Conservation (phyloP, 2,113 vertebrate species). For the Raja brachyura region DNA sequence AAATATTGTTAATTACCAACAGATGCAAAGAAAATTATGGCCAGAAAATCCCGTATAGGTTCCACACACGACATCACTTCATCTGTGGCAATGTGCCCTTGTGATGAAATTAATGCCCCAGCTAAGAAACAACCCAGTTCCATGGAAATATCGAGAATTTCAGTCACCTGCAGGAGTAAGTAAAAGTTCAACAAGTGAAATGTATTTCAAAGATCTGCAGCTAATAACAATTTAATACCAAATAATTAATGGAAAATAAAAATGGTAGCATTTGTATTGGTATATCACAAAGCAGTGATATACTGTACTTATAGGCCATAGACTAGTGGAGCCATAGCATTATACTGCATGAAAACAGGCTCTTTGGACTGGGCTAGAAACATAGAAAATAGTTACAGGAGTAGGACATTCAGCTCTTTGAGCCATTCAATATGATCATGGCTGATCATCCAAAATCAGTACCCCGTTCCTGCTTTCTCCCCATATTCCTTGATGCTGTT, state of each 20-base stretch:
- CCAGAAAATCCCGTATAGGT: conserved; percentile 90
- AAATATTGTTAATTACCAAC: conserved; percentile 68
- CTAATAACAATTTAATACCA: neutral
- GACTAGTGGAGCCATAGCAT: neutral
- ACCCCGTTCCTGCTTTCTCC: too few species aligned
- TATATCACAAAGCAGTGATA: neutral
- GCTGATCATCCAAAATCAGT: too few species aligned
- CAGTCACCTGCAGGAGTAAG: conserved; percentile 68
- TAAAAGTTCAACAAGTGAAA: conserved; percentile 39
- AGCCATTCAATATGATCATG: too few species aligned
- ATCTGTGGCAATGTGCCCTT: conserved; percentile 81
- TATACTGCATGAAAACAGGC: neutral
- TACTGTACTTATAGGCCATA: neutral
- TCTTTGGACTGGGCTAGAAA: too few species aligned
- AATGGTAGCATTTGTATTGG: neutral
- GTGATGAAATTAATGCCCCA: conserved; percentile 84
- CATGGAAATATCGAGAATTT: conserved; percentile 87
- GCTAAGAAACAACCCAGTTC: conserved; percentile 95
- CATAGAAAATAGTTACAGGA: too few species aligned
- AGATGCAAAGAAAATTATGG: conserved; percentile 94
- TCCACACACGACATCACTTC: conserved; percentile 81
- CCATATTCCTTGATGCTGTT: too few species aligned
- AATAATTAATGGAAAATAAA: neutral
- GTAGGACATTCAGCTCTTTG: too few species aligned
- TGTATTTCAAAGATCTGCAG: neutral